Conservation (phyloP, 2,113 vertebrate species). For the Holacanthus passer region DNA sequence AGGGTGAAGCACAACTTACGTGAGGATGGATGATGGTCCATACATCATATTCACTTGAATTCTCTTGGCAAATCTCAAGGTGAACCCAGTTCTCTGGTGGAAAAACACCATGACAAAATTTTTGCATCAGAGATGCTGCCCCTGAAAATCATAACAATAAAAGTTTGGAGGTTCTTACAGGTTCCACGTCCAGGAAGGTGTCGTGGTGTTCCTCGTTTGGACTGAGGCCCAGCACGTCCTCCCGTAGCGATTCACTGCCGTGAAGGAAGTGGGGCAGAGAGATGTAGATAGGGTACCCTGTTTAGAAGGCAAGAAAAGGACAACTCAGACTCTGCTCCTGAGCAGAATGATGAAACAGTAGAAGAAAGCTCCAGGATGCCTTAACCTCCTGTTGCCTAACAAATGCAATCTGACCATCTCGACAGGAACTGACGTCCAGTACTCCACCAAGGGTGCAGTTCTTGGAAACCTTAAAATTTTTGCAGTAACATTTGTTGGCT, state of each 20-base stretch:
- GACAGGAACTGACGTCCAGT: conserved; percentile 88
- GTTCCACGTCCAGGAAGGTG: conserved; percentile 93
- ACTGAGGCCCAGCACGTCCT: conserved; percentile 82
- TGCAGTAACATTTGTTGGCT: conserved; percentile 92
- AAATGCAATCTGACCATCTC: conserved; percentile 78
- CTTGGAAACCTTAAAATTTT: conserved; percentile 59
- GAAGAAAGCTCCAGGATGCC: not conserved
- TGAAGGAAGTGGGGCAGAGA: conserved; percentile 95
- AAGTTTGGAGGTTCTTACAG: conserved; percentile 84
- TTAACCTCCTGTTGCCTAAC: not conserved
- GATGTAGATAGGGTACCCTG: conserved; percentile 89
- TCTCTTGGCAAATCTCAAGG: conserved; percentile 92
- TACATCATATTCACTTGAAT: conserved; percentile 94
- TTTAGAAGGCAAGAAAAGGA: conserved; percentile 22
- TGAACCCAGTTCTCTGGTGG: conserved; percentile 92
- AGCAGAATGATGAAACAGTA: not conserved
- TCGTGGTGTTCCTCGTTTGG: conserved; percentile 86
- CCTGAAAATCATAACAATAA: not conserved
- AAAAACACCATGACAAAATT: conserved; percentile 29
- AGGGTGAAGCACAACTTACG: conserved; percentile 80
- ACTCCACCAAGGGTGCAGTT: conserved; percentile 90
- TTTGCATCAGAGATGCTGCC: not conserved
- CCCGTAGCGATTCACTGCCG: conserved; percentile 81
- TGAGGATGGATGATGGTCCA: conserved; percentile 82
- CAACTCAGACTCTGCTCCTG: not conserved